These are phyloP conservation scores for Ephydatia muelleri DNA, from an alignment of 37 sponge, comb jelly and placozoan species.

Conservation along the genomic window DNA sequence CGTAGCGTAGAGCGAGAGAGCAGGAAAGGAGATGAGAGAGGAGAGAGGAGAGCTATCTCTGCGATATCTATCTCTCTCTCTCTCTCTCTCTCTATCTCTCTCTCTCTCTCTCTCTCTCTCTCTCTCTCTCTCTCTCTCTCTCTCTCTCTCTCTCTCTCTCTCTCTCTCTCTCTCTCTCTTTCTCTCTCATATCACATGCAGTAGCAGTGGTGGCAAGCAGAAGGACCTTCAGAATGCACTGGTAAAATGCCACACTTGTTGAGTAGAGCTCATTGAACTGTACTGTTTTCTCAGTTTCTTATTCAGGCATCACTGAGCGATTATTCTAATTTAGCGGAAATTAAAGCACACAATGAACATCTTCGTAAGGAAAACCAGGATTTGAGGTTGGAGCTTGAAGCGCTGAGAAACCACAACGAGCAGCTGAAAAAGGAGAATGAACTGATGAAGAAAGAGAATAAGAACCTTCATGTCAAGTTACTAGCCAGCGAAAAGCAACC, in stretches of 20 bases:
- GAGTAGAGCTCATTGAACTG: background rate
- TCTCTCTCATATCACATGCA: background rate
- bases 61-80: no score
- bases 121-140: no score
- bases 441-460: background rate
- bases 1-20: no score
- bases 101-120: no score
- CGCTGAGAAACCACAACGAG: background rate
- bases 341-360: background rate
- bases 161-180: constrained; percentile 6
- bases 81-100: no score
- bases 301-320: background rate
- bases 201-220: background rate
- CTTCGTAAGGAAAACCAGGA: background rate
- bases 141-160: no score
- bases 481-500: background rate
- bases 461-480: background rate
- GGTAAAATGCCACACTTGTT: background rate
- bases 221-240: background rate
- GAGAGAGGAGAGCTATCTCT: no score
- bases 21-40: no score
- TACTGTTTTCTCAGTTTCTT: background rate
- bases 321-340: background rate
- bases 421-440: background rate
- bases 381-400: background rate